Evolutionary conservation across 2,797 vertebrate species (phyloP), one percentile per base, ranked within the genome.

Genomic region (Merluccius polli): DNA sequence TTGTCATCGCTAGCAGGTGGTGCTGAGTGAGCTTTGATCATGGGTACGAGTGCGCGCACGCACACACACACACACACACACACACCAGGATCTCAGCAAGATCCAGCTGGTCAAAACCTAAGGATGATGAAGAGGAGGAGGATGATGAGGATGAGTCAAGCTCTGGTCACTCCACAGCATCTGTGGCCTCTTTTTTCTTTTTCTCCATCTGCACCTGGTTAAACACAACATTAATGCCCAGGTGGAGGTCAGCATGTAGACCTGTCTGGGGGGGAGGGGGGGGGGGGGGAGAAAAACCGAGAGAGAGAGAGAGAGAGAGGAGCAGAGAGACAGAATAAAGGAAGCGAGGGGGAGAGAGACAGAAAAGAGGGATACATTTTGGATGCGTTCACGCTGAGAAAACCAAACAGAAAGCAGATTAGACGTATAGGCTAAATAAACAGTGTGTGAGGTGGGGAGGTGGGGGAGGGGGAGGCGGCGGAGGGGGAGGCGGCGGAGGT

Each of bases 161-260:
- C 84, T 85, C 82, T 79, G 88, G 87, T 87, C 89, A 81, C 83
- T 87, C 86, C 79, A 89, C 89, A 59, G 52, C 21, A 59, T 59
- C 87, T 89, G 89, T 83, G 85, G 84, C 84, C 80, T 88, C 91
- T 90, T 92, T n/a, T 59, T 59, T 2, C n/a, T 48, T 48, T 48
- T 65, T 5, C 67, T 69, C 67, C 88, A 91, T 91, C 89, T 77
- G 84, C 93, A 94, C 92, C 93, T 93, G 93, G 89, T 86, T 86
- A 93, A 93, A 94, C 90, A 94, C 72, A 2, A 31, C 82, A 83
- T 79, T 77, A 73, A 81, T 65, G 81, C 77, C 41, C 74, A 12
- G 2, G 77, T 32, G 68, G 78, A 85, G 82, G 72, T 82, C 84
- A 81, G 82, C 68, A 65, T 79, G 35, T 24, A 36, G 32, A 18